phyloP scores from a whole-genome alignment of 2,888 invertebrate species.

The Corythucha ciliata region DNA sequence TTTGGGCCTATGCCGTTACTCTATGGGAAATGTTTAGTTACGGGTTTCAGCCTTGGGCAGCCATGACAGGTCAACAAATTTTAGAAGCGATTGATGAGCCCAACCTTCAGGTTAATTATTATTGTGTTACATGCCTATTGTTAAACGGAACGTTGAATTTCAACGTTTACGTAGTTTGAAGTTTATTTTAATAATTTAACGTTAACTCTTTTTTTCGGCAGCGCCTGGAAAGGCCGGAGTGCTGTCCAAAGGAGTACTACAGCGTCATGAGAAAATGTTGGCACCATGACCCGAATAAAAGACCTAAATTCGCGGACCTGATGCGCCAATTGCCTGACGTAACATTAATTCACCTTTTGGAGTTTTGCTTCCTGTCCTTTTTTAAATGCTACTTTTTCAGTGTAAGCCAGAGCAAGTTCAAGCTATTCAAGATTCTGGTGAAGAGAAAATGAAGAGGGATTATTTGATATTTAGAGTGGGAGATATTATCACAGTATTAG shows the following conservation, averaged over 20 bases:
- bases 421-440: conserved; percentile 54
- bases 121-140: not conserved
- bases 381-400: conserved; percentile 40
- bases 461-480: conserved; percentile 75
- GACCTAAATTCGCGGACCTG: conserved; percentile 86
- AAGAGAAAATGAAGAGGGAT: conserved; percentile 51
- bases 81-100: conserved; percentile 91
- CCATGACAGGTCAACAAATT: conserved; percentile 86
- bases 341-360: conserved; percentile 25
- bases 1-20: conserved; percentile 98
- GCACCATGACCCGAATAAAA: conserved; percentile 78
- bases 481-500: conserved; percentile 86
- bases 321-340: conserved; percentile 64
- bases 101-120: conserved; percentile 61
- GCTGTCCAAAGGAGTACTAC: conserved; percentile 89
- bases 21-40: conserved; percentile 99
- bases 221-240: conserved; percentile 85
- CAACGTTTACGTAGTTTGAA: not conserved
- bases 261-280: conserved; percentile 90
- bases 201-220: conserved; percentile 41
- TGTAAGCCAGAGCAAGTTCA: conserved; percentile 89
- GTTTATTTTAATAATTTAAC: not conserved
- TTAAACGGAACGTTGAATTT: not conserved
- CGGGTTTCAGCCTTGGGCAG: conserved; percentile 97
- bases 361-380: not conserved